Percentiles rank a stretch among this genome's conserved stretches.
Conservation (phyloP, 2,113 vertebrate species). For the Motacilla tschutschensis region DNA sequence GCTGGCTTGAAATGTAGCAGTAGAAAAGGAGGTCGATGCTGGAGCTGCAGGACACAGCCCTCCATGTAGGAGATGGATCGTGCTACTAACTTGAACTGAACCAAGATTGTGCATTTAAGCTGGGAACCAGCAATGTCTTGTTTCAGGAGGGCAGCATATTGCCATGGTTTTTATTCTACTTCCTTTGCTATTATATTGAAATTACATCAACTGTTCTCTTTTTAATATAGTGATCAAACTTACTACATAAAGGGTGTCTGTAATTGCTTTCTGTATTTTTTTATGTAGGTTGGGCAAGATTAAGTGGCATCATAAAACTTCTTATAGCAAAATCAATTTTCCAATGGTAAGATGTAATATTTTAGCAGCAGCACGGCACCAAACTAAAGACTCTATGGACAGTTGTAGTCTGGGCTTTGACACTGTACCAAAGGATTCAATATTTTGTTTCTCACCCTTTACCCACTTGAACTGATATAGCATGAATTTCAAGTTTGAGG, state of each 20-base stretch:
- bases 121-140: conserved; percentile 23
- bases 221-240: conserved; percentile 67
- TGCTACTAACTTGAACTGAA: conserved; percentile 40
- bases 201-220: conserved; percentile 57
- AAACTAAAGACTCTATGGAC: conserved; percentile 6
- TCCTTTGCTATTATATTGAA: conserved; percentile 52
- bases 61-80: conserved; percentile 25
- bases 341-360: conserved; percentile 59
- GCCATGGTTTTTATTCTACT: conserved; percentile 23
- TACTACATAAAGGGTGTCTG: conserved; percentile 46
- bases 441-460: conserved; percentile 3
- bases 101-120: conserved; percentile 42
- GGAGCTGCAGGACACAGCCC: conserved; percentile 9
- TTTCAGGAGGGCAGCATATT: conserved; percentile 34
- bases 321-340: conserved; percentile 69
- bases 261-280: conserved; percentile 62
- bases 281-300: conserved; percentile 61
- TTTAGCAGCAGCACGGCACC: conserved; percentile 46
- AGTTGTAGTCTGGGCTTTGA: neutral
- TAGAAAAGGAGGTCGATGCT: conserved; percentile 40
- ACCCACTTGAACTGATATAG: conserved; percentile 16
- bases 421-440: neutral
- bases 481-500: conserved; percentile 21
- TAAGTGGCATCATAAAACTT: conserved; percentile 62
- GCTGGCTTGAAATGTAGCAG: conserved; percentile 19